Base-by-base conservation (phyloP, 2,797 vertebrate species). In the Halcyon leucocephala region DNA sequence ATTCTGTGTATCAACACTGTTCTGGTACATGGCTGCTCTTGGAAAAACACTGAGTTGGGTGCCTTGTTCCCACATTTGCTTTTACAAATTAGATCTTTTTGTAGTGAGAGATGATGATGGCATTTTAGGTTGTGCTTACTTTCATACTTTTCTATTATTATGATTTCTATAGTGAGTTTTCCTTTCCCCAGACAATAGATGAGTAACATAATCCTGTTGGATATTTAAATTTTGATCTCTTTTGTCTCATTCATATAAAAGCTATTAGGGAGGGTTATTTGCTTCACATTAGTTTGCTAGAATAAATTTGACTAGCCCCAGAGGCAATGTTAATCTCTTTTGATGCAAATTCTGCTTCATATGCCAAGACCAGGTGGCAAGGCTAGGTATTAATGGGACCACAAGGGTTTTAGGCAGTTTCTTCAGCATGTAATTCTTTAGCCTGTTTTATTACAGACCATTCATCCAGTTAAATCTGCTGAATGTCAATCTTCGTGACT, bases 151-250 rank as follows among this genome's bases (percentile, higher is more conserved):
- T 86, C 78, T 41, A 79, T 82, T 58, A 17, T 82, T 20, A 18
- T 14, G 10, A 73, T 80, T 94, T 86, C 48, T 86, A 10, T 41
- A 44, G 49, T 44, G 57, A 73, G 3, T 55, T 78, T 52, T 84
- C 76, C 35, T 81, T 91, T 73, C 77, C 52, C 12, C 6, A 70
- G 35, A 64, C 20, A 72, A 77, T 64, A 67, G 44, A 78, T 64
- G 72, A 72, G 31, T 62, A 95, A 73, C 55, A 16, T 76, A 94
- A 90, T 88, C 61, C 60, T 57, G 33, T 51, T 65, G 37, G 51
- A 26, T 89, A 86, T 87, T 94, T 85, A 69, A 92, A 91, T 82
- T 89, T 81, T 55, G 5, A 66, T 92, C 80, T 78, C 52, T 89
- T 89, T 86, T 65, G 24, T 83, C 60, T 95, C 52, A 55, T 93